These are phyloP conservation scores for Phenganax subtilis DNA, from an alignment of 92 coral and sea anemone species.

Conservation along the genomic window DNA sequence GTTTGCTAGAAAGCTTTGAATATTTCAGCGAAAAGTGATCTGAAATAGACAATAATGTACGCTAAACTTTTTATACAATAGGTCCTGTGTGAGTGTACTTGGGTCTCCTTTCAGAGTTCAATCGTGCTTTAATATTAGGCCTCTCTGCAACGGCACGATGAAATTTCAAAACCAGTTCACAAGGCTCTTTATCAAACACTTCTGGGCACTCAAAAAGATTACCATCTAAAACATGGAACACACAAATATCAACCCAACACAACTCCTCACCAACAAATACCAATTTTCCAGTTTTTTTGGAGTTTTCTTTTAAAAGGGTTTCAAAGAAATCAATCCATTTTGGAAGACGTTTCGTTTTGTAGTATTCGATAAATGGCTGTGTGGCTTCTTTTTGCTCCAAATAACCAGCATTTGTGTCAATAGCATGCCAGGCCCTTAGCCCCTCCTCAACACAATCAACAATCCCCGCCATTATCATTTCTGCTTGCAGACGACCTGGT, in stretches of 20 bases:
- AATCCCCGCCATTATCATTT: constrained; percentile 61
- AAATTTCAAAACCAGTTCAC: constrained; percentile 51
- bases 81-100: constrained; percentile 51
- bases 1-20: too few relatives aligned
- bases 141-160: constrained; percentile 56
- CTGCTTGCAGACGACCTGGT: constrained; percentile 51
- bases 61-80: neutral
- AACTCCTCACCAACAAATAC: constrained; percentile 53
- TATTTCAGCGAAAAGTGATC: too few relatives aligned
- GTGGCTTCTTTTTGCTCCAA: constrained; percentile 60
- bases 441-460: constrained; percentile 63
- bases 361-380: constrained; percentile 61
- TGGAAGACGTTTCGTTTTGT: constrained; percentile 64
- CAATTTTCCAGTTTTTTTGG: constrained; percentile 52
- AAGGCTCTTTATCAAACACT: constrained; percentile 57
- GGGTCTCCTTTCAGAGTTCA: constrained; percentile 49
- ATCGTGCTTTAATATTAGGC: constrained; percentile 56
- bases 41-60: neutral
- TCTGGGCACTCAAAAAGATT: constrained; percentile 56
- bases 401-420: constrained; percentile 53
- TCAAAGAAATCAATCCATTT: constrained; percentile 63
- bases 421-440: constrained; percentile 61
- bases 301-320: constrained; percentile 59
- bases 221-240: constrained; percentile 58
- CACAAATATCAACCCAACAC: constrained; percentile 57